These are phyloP conservation scores for Danionella dracula DNA, from an alignment of 2,797 vertebrate species.

Conservation along the genomic window DNA sequence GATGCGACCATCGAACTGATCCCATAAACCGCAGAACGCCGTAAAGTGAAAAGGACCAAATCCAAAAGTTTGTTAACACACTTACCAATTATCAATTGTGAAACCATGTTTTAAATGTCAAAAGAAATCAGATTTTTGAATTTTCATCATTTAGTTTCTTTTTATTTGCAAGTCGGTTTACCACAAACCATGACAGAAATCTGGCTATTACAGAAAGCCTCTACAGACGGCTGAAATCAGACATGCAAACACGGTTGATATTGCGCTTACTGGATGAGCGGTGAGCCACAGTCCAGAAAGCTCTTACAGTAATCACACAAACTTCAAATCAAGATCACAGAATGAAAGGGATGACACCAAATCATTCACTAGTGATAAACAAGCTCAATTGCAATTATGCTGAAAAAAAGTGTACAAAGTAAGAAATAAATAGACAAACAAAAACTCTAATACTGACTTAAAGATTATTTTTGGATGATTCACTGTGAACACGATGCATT, in stretches of 20 bases:
- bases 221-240: constrained; percentile 14
- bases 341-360: background rate
- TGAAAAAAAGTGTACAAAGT: constrained; percentile 33
- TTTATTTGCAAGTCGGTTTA: constrained; percentile 11
- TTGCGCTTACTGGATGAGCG: background rate
- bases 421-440: constrained; percentile 45
- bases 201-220: background rate
- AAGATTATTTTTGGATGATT: constrained; percentile 48
- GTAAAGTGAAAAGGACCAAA: no score
- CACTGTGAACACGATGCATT: constrained; percentile 43
- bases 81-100: no score
- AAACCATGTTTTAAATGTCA: no score
- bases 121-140: no score
- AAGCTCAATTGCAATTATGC: constrained; percentile 22
- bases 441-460: constrained; percentile 43
- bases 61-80: no score
- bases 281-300: constrained; percentile 2
- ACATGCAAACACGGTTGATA: constrained; percentile 32
- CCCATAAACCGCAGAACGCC: no score
- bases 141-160: no score
- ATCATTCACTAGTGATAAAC: constrained; percentile 19
- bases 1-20: no score
- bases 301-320: background rate
- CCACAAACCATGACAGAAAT: background rate
- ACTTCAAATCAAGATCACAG: background rate